Evolutionary conservation across 2,888 invertebrate genomes (phyloP), one percentile per base, ranked within the genome.

Genomic region (Seladonia tumulorum): DNA sequence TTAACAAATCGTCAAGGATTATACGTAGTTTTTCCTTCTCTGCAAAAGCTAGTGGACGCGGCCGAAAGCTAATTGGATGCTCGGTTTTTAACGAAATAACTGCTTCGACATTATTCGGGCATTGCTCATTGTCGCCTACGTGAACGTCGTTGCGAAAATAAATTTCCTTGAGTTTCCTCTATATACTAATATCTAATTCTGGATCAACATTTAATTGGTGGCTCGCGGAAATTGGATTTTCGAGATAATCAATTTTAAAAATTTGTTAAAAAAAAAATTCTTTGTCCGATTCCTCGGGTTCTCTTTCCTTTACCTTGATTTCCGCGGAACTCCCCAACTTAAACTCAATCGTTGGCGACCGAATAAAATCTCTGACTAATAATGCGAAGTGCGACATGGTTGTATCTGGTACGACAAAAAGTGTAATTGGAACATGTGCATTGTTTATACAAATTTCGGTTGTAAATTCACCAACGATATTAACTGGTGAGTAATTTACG

Each of bases 21-120:
- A 8, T 10, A 35, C 47, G 47, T 39, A 77, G 35, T 16, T 77
- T 77, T 68, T 77, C 49, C 29, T 49, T 68, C 5, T 68, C 76
- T 10, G 8, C 1, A 39, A 68, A 68, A 5, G 68, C 5, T 35
- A 77, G 25, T 22, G 49, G 35, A 49, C 68, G 76, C 45, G 76
- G 68, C 8, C 68, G 66, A 10, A 77, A 68, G 4, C 25, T 25
- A 29, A 76, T 45, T 0, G 76, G 66, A 16, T 76, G 45, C 2
- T 45, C 45, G 39, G 60, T 18, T 47, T 76, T 63, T 25, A 76
- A 45, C 4, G n/a, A 57, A 57, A n/a, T 57, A n/a, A 57, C n/a
- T 1, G 22, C 53, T n/a, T 57, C 22, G 2, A 57, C 3, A 57
- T 2, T 5, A 10, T 22, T 16, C n/a, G n/a, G n/a, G 18, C 2